These are phyloP conservation scores for Andricus curvator DNA, from an alignment of 2,888 invertebrate species.

Conservation along the genomic window DNA sequence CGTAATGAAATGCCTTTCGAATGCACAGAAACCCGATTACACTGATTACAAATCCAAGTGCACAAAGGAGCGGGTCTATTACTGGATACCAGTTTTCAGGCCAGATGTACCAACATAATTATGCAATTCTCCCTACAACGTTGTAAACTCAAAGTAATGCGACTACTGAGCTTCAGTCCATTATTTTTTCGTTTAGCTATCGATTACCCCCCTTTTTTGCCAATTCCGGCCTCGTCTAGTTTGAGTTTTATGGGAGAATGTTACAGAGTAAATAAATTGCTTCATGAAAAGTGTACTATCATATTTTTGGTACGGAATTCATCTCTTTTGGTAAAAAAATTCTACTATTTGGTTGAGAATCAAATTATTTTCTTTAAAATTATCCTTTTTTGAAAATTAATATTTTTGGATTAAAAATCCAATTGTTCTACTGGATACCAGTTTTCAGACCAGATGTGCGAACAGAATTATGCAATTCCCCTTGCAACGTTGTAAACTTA, in stretches of 20 bases:
- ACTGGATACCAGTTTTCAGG: conserved; percentile 22
- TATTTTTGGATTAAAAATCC: no score
- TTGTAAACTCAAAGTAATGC: background rate
- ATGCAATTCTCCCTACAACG: conserved; percentile 8
- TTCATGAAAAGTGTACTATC: background rate
- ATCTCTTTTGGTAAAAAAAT: no score
- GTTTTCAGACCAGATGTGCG: no score
- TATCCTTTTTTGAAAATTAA: no score
- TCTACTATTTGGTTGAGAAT: no score
- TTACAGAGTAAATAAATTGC: background rate
- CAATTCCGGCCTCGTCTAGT: background rate
- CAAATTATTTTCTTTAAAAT: no score
- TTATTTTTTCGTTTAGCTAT: background rate
- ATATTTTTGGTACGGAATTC: no score
- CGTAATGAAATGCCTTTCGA: conserved; percentile 41
- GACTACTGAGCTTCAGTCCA: background rate
- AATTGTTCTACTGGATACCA: no score
- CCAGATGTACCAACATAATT: conserved; percentile 5
- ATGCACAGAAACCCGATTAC: conserved; percentile 23
- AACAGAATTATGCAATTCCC: background rate
- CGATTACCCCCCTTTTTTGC: background rate
- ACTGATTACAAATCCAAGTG: conserved; percentile 26
- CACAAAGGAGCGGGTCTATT: conserved; percentile 17
- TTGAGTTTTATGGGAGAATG: background rate
- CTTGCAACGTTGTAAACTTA: background rate